phyloP scores from a whole-genome alignment of 1,140 invertebrate genomes.

The Dendrolimus kikuchii region DNA sequence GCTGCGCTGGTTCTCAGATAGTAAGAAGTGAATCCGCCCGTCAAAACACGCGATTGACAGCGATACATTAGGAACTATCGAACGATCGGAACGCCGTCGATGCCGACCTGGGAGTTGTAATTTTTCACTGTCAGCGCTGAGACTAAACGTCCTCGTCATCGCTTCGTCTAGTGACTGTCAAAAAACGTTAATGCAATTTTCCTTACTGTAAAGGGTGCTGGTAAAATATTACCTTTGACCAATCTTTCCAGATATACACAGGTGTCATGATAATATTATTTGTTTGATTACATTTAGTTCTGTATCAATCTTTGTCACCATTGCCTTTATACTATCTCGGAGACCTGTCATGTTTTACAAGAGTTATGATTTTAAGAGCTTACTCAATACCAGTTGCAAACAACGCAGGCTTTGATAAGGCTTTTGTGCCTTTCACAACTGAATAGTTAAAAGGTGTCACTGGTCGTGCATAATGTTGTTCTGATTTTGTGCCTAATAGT shows the following conservation, averaged over 20 bases:
- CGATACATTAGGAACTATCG: conserved; percentile 64
- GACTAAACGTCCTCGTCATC: conserved; percentile 55
- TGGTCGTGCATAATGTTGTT: no score
- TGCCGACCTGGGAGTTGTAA: conserved; percentile 44
- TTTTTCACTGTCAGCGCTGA: conserved; percentile 60
- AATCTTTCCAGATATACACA: conserved; percentile 14
- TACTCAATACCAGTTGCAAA: no score
- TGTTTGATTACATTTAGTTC: conserved; percentile 17
- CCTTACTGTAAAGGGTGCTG: conserved; percentile 16
- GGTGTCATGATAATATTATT: conserved; percentile 24
- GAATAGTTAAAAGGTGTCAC: no score
- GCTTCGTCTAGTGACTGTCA: conserved; percentile 52
- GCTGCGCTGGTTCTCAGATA: conserved; percentile 27
- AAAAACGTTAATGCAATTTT: conserved; percentile 55
- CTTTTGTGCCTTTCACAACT: no score
- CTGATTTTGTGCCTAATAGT: no score
- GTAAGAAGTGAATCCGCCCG: conserved; percentile 52
- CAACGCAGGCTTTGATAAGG: no score
- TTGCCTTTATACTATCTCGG: conserved; percentile 21
- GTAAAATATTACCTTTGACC: conserved; percentile 32
- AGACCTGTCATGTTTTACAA: conserved; percentile 28
- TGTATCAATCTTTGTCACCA: conserved; percentile 30
- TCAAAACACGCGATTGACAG: conserved; percentile 62
- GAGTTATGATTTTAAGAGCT: conserved; percentile 20
- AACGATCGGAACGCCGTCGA: conserved; percentile 33